A percentile compares a stretch with the other conserved stretches of the same genome.
phyloP scores from a whole-genome alignment of 2,113 vertebrate genomes.

The Psilopogon haemacephalus region DNA sequence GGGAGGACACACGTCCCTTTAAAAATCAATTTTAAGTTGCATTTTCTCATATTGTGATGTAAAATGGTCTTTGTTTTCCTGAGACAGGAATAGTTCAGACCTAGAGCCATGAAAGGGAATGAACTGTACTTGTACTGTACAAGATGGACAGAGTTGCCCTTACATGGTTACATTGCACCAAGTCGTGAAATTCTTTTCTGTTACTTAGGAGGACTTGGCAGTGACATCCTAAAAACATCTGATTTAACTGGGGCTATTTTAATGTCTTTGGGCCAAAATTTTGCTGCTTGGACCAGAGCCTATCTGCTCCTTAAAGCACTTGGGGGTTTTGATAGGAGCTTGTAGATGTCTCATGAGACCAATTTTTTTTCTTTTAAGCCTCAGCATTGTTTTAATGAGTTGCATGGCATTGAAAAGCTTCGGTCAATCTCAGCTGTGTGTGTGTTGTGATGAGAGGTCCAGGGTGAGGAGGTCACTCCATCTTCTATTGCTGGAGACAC shows the following conservation, averaged over 20 bases:
- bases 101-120: constrained; percentile 75
- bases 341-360: background rate
- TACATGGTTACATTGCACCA: constrained; percentile 74
- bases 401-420: background rate
- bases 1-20: background rate
- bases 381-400: background rate
- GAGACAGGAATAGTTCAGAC: constrained; percentile 66
- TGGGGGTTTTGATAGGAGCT: background rate
- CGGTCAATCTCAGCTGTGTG: background rate
- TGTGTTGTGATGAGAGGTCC: background rate
- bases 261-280: constrained; percentile 22
- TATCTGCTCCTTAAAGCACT: background rate
- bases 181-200: constrained; percentile 69
- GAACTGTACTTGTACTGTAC: constrained; percentile 53
- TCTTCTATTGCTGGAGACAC: background rate
- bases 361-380: background rate
- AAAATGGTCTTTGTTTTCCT: constrained; percentile 50
- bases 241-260: constrained; percentile 47
- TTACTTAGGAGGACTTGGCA: constrained; percentile 59
- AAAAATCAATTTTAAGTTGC: background rate
- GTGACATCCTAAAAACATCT: constrained; percentile 51
- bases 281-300: background rate
- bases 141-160: constrained; percentile 65
- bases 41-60: constrained; percentile 44
- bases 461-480: background rate